These are phyloP conservation scores for Harmothoe impar DNA, from an alignment of 2,888 invertebrate genomes.

Conservation along the genomic window DNA sequence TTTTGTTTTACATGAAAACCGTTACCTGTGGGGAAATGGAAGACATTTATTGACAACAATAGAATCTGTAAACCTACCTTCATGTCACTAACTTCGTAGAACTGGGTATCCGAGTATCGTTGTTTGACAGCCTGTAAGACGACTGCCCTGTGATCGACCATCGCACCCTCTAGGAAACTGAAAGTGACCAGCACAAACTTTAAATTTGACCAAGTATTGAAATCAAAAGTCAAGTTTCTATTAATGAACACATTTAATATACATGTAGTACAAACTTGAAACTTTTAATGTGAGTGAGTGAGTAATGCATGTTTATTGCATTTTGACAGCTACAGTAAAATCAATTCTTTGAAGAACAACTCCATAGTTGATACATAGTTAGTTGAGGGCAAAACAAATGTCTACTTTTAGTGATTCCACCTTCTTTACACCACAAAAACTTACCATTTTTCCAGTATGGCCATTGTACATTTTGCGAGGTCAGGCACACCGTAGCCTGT, in stretches of 20 bases:
- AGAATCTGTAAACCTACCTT: conserved; percentile 71
- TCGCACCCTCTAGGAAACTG: conserved; percentile 79
- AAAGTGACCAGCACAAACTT: conserved; percentile 64
- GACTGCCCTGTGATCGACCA: conserved; percentile 80
- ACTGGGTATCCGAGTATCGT: conserved; percentile 78
- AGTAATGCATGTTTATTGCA: too few species aligned
- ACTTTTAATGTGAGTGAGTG: too few species aligned
- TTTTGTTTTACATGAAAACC: too few species aligned
- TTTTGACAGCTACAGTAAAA: too few species aligned
- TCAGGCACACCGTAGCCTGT: conserved; percentile 79
- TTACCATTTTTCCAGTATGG: conserved; percentile 81
- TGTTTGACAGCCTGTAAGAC: conserved; percentile 80
- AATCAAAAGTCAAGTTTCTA: background rate
- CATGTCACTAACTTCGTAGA: conserved; percentile 77
- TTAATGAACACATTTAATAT: background rate
- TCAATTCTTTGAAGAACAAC: too few species aligned
- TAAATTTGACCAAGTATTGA: background rate
- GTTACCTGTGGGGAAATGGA: too few species aligned
- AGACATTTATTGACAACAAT: too few species aligned
- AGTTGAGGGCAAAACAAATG: too few species aligned
- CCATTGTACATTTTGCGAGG: conserved; percentile 77
- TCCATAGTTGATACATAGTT: too few species aligned
- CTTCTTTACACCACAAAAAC: too few species aligned
- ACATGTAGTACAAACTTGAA: too few species aligned
- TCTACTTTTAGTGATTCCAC: too few species aligned